Percentiles rank a stretch among this genome's conserved stretches.
Evolutionary conservation across 2,113 vertebrate species (phyloP).

Genomic region (Micronycteris hirsuta): DNA sequence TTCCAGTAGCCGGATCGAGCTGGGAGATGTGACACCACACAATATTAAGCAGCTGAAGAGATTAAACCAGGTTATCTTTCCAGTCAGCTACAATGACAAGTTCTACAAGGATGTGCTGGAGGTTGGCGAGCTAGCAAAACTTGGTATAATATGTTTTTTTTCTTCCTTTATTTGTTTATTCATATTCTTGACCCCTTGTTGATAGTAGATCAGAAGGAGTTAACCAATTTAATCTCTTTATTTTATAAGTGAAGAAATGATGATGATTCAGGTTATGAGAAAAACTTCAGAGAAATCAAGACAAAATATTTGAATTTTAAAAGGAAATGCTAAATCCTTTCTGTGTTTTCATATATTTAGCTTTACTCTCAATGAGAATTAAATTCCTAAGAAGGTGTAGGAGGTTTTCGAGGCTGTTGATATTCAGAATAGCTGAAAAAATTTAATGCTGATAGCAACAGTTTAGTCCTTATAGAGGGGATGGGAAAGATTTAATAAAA

Average conservation of each 20-base stretch:
- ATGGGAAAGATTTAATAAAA: not conserved
- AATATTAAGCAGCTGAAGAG: conserved; percentile 99
- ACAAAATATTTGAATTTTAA: conserved; percentile 43
- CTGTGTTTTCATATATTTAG: not conserved
- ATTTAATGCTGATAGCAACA: not conserved
- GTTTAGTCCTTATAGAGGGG: not conserved
- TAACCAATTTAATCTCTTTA: not conserved
- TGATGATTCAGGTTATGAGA: not conserved
- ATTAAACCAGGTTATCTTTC: conserved; percentile 99
- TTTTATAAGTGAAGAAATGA: conserved; percentile 4
- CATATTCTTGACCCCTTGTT: not conserved
- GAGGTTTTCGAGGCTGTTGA: not conserved
- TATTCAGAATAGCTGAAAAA: not conserved
- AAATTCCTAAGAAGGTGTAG: not conserved
- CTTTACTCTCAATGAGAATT: not conserved
- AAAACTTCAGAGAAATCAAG: not conserved
- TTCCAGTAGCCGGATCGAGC: conserved; percentile 99
- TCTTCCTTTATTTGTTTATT: not conserved
- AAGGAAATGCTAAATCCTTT: conserved; percentile 26
- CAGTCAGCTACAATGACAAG: conserved; percentile 99
- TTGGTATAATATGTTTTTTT: conserved; percentile 84
- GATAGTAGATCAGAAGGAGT: not conserved
- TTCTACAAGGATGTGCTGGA: conserved; percentile 99
- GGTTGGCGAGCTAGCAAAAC: conserved; percentile 98
- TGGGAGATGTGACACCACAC: conserved; percentile 99